Percentiles rank a stretch among this genome's conserved stretches.
phyloP scores from a whole-genome alignment of 2,888 invertebrate genomes.

The Patella depressa region DNA sequence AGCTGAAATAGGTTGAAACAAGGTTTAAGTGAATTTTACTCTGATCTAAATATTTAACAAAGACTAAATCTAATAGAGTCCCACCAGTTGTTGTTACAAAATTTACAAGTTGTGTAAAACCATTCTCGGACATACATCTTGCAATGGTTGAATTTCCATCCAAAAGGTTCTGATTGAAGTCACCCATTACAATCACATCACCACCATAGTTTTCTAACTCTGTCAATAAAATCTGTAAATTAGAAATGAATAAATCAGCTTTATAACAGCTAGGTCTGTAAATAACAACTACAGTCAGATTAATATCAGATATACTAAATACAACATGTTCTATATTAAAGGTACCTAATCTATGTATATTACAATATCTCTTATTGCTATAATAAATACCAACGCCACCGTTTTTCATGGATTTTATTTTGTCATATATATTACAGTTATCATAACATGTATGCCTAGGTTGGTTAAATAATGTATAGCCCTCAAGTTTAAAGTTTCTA shows the following conservation, averaged over 20 bases:
- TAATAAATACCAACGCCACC: background rate
- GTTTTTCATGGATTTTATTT: background rate
- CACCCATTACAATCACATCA: no score
- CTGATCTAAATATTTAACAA: background rate
- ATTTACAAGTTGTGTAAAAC: background rate
- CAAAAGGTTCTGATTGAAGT: background rate
- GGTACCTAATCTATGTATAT: background rate
- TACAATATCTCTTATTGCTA: background rate
- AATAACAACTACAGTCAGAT: background rate
- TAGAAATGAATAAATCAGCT: background rate
- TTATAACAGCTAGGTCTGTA: background rate
- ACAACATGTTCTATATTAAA: slow-evolving; percentile 3
- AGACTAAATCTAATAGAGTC: background rate
- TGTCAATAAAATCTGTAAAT: background rate
- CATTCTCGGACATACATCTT: background rate
- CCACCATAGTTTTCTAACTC: background rate
- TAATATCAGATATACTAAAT: background rate
- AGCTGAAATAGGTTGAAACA: background rate
- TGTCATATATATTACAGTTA: background rate
- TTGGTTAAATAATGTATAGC: background rate
- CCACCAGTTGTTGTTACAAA: background rate
- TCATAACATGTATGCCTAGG: background rate
- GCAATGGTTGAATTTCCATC: background rate
- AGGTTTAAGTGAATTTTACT: background rate
- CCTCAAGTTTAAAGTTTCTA: background rate